Conservation (phyloP, 2,797 vertebrate species). For the Poecilia wingei region DNA sequence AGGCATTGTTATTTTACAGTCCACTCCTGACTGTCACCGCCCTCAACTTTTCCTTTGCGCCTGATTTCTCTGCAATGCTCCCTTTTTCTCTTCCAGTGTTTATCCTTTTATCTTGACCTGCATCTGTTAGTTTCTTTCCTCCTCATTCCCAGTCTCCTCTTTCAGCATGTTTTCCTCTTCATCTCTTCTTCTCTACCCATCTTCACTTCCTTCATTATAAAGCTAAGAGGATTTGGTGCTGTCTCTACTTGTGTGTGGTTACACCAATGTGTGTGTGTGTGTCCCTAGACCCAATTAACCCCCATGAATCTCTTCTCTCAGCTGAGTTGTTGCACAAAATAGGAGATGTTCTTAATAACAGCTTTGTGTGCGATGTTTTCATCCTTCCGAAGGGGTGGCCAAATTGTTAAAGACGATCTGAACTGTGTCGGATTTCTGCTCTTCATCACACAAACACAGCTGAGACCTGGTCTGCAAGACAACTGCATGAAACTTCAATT, state of each 20-base stretch:
- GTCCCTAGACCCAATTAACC: slow-evolving; percentile 77
- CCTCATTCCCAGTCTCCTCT: slow-evolving; percentile 22
- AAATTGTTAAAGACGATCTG: slow-evolving; percentile 42
- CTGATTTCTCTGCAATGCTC: slow-evolving; percentile 47
- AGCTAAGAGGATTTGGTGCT: slow-evolving; percentile 78
- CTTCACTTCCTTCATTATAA: slow-evolving; percentile 74
- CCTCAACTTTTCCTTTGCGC: slow-evolving; percentile 57
- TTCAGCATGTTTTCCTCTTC: slow-evolving; percentile 26
- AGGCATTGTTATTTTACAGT: slow-evolving; percentile 72
- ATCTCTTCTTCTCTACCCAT: slow-evolving; percentile 38
- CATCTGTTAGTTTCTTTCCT: slow-evolving; percentile 56
- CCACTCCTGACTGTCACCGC: slow-evolving; percentile 63
- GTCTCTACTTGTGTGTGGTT: slow-evolving; percentile 33
- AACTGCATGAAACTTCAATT: slow-evolving; percentile 36
- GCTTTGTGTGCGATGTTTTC: slow-evolving; percentile 49
- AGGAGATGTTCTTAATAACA: slow-evolving; percentile 61
- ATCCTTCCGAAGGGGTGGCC: slow-evolving; percentile 51
- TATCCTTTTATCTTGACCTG: slow-evolving; percentile 73
- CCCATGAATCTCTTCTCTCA: slow-evolving; percentile 64
- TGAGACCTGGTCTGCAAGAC: slow-evolving; percentile 48
- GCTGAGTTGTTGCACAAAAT: slow-evolving; percentile 66
- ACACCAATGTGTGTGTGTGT: slow-evolving; percentile 33
- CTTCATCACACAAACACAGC: slow-evolving; percentile 31
- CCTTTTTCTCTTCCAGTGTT: slow-evolving; percentile 54
- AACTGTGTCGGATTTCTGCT: slow-evolving; percentile 18